Evolutionary conservation across 1,140 invertebrate species (phyloP), one percentile per base, ranked within the genome.

Genomic region (Drosophila tristis): DNA sequence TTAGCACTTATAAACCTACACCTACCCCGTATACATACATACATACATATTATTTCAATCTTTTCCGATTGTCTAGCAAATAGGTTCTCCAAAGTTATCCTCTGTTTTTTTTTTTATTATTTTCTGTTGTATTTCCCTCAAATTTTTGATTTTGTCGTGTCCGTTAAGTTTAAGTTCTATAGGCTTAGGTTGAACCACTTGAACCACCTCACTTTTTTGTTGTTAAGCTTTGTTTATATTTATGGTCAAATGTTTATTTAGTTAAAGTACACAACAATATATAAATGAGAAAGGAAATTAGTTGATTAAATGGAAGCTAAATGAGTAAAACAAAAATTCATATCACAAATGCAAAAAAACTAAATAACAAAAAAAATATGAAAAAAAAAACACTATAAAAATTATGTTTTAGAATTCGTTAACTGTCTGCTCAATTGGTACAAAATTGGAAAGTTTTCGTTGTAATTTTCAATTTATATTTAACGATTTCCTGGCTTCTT

Each of bases 121-220:
- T 66, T 61, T 20, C 20, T 65, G 48, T 64, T 58, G 29, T 50
- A 54, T 60, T 54, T 60, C 43, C n/a, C 42, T 50, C 51, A 59
- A 25, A 51, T 53, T 78, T 67, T 26, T 29, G 20, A 43, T 72
- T 72, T 53, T 73, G 42, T 72, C 67, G 57, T 76, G 68, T 67
- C 44, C 31, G 16, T 51, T 76, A 76, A 67, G 74, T 58, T 74
- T 78, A 81, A 53, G 65, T 71, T 68, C 59, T 59, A 73, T 87
- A 86, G 77, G 75, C 51, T 85, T 78, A 80, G 72, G 56, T 65
- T 53, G 60, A 89, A 89, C 79, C 85, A 89, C 86, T 85, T 85
- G 80, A 80, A 90, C 86, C 85, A 90, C 85, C 85, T 90, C 85
- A 85, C 71, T 71, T 73, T 84, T 78, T 13, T 11, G 23, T 85